These are phyloP conservation scores for Thelaira solivaga DNA, from an alignment of 2,888 invertebrate species.

Conservation along the genomic window DNA sequence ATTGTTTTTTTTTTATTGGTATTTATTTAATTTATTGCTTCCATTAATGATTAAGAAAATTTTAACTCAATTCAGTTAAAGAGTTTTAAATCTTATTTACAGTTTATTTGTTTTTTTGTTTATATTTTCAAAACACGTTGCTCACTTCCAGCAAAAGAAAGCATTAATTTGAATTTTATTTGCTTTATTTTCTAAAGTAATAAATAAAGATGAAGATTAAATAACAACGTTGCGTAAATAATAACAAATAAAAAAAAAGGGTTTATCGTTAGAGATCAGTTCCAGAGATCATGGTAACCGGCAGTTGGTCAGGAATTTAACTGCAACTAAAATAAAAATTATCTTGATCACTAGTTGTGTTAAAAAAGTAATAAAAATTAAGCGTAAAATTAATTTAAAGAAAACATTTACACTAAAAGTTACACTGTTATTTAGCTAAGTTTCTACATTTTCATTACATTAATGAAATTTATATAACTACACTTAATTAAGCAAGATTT, in stretches of 20 bases:
- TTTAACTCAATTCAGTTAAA: neutral
- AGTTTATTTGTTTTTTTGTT: conserved; percentile 35
- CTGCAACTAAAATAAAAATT: too few species aligned
- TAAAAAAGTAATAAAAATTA: too few species aligned
- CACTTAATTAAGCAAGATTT: too few species aligned
- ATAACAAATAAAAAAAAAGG: neutral
- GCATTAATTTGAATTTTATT: neutral
- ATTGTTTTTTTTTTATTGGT: conserved; percentile 45
- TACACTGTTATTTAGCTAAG: too few species aligned
- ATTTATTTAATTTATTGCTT: conserved; percentile 49
- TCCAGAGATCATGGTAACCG: neutral
- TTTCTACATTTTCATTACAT: too few species aligned
- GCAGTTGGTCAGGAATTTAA: too few species aligned
- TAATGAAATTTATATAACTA: too few species aligned
- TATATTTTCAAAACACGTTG: neutral
- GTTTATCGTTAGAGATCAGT: neutral
- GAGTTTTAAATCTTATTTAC: conserved; percentile 52
- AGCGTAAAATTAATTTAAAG: too few species aligned
- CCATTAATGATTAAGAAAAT: neutral
- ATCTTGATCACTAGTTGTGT: too few species aligned
- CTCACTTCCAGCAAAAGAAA: neutral
- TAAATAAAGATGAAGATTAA: conserved; percentile 33
- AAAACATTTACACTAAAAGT: too few species aligned
- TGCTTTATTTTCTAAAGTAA: neutral
- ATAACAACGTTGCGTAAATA: neutral